These are phyloP conservation scores for Poecilus cupreus DNA, from an alignment of 2,888 invertebrate genomes.

Conservation along the genomic window DNA sequence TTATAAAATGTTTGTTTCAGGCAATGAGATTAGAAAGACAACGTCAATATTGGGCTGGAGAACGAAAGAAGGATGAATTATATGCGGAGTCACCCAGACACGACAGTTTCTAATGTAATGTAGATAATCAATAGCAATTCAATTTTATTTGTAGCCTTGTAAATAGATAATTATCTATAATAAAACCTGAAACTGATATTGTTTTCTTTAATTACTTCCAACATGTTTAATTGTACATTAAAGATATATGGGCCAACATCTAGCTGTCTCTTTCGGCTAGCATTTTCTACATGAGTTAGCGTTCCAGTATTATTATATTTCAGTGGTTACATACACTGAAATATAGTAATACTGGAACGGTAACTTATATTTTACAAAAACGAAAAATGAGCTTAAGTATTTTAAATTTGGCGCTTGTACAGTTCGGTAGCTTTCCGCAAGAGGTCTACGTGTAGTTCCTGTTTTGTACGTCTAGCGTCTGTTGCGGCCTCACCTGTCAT, in stretches of 20 bases:
- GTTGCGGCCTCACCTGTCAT: constrained; percentile 59
- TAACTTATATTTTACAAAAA: too few species aligned
- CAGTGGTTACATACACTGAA: too few species aligned
- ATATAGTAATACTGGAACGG: too few species aligned
- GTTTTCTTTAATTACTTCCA: background rate
- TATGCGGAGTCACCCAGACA: constrained; percentile 75
- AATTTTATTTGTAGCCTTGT: constrained; percentile 53
- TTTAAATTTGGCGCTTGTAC: constrained; percentile 38
- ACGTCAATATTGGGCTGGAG: constrained; percentile 77
- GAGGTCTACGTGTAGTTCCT: constrained; percentile 51
- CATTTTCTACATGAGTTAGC: too few species aligned
- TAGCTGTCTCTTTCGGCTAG: too few species aligned
- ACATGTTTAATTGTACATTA: too few species aligned
- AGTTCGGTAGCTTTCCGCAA: background rate
- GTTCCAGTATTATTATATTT: too few species aligned
- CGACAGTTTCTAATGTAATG: constrained; percentile 75
- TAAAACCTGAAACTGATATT: background rate
- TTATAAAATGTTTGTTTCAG: constrained; percentile 66
- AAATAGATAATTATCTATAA: constrained; percentile 47
- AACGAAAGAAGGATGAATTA: constrained; percentile 75
- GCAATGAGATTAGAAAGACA: constrained; percentile 79
- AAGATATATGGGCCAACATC: too few species aligned
- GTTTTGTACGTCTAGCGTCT: constrained; percentile 57
- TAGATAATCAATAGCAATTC: background rate
- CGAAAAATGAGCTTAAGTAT: background rate